phyloP scores from a whole-genome alignment of 2,113 vertebrate species.

The Aplodontia rufa region DNA sequence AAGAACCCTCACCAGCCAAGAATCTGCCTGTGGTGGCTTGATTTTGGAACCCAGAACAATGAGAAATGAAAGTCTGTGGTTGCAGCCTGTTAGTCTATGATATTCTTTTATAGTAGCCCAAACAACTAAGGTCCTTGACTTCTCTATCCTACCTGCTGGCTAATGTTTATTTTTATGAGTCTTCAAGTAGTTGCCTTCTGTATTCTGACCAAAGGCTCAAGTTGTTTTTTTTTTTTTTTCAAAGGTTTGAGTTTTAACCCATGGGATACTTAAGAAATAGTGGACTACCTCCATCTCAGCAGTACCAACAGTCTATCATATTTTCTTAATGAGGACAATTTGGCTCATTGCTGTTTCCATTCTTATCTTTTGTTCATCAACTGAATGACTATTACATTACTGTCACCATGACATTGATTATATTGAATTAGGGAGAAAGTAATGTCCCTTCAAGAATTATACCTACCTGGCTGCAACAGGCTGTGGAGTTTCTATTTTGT shows the following conservation, averaged over 20 bases:
- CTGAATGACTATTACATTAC: background rate
- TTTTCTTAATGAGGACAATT: background rate
- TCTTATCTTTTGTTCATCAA: slow-evolving; percentile 16
- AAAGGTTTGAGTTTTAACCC: background rate
- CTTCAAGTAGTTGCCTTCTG: background rate
- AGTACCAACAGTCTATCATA: background rate
- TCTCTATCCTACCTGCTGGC: background rate
- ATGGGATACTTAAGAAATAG: background rate
- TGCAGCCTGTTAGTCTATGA: background rate
- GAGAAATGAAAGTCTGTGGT: background rate
- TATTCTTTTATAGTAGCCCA: background rate
- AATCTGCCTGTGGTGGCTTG: background rate
- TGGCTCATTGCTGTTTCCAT: background rate
- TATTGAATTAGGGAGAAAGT: background rate
- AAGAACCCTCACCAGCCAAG: background rate
- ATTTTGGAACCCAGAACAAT: background rate
- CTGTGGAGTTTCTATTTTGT: slow-evolving; percentile 22
- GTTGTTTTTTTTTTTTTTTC: too few species aligned
- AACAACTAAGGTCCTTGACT: background rate
- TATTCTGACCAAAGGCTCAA: background rate
- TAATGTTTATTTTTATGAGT: background rate
- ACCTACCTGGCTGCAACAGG: background rate
- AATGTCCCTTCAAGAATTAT: slow-evolving; percentile 9
- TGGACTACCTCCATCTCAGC: background rate
- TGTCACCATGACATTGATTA: background rate